A percentile compares a stretch with the other conserved stretches of the same genome.
Evolutionary conservation across 2,888 invertebrate genomes (phyloP).

Genomic region (Norana najaformis): DNA sequence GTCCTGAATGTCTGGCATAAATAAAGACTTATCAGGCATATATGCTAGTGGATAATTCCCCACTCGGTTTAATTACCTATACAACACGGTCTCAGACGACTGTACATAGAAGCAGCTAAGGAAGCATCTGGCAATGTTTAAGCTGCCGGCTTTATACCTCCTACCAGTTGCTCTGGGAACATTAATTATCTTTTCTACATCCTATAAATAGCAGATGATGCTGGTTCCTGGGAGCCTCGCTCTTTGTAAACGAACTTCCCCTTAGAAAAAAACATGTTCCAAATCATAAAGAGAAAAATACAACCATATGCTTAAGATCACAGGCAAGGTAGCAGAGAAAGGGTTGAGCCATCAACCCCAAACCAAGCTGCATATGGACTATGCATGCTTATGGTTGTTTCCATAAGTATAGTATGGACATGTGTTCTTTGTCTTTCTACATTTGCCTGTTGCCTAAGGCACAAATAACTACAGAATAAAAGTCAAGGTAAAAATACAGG

Average conservation of each 20-base stretch:
- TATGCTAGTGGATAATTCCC: neutral
- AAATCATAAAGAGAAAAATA: neutral
- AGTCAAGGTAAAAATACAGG: neutral
- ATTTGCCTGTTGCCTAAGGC: neutral
- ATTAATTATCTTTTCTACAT: neutral
- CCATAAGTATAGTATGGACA: neutral
- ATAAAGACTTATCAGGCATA: neutral
- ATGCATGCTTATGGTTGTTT: neutral
- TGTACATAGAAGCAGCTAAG: neutral
- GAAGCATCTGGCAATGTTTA: neutral
- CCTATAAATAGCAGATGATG: neutral
- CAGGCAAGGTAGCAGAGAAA: neutral
- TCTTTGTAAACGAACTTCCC: neutral
- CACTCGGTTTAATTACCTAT: neutral
- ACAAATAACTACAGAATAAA: neutral
- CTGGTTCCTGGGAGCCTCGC: neutral
- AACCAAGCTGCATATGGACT: neutral
- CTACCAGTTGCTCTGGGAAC: neutral
- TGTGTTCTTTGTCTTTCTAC: neutral
- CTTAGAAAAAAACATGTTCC: neutral
- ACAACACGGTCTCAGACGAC: neutral
- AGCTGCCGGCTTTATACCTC: neutral
- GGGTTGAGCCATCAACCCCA: neutral
- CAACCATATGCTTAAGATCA: neutral
- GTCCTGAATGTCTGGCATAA: neutral